Base-by-base conservation (phyloP, 2,888 invertebrate species). In the Adelphocoris suturalis region DNA sequence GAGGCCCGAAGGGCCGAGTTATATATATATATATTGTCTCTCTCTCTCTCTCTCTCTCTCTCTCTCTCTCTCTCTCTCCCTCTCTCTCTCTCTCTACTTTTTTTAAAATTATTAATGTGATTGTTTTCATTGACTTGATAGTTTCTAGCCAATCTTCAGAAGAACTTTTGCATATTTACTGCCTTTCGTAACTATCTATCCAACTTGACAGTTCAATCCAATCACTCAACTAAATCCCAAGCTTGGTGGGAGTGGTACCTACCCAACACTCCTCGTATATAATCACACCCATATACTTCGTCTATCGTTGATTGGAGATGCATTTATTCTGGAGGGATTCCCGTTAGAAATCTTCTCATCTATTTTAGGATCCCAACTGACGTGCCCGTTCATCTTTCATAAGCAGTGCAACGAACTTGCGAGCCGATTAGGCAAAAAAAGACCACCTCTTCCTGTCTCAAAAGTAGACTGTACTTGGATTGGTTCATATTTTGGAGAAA, bases 401-500 rank as follows among this genome's bases (percentile, higher is more conserved):
- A n/a, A 16, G 57, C n/a, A 57, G 57, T n/a, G 57, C 57, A 57
- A 57, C n/a, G 57, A 57, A 57, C 57, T 57, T 57, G n/a, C 57
- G 13, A 2, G 57, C 16, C 16, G 19, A n/a, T n/a, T n/a, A 0
- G 16, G 16, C 7, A 57, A n/a, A 57, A n/a, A 57, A 57, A n/a
- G 5, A n/a, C 16, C 7, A 0, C n/a, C n/a, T 57, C 0, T 16
- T n/a, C n/a, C 57, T 12, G 16, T 57, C 57, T n/a, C 0, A n/a
- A n/a, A n/a, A n/a, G 57, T 5, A 7, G 19, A 5, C 0, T n/a
- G 19, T 57, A n/a, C n/a, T 16, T 12, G 57, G 19, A n/a, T n/a
- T n/a, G n/a, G n/a, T n/a, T n/a, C n/a, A n/a, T n/a, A n/a, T n/a
- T n/a, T n/a, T n/a, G n/a, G n/a, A n/a, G n/a, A n/a, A n/a, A n/a